These are phyloP conservation scores for Kryphioiulus occultus DNA, from an alignment of 2,888 invertebrate species.

Conservation along the genomic window DNA sequence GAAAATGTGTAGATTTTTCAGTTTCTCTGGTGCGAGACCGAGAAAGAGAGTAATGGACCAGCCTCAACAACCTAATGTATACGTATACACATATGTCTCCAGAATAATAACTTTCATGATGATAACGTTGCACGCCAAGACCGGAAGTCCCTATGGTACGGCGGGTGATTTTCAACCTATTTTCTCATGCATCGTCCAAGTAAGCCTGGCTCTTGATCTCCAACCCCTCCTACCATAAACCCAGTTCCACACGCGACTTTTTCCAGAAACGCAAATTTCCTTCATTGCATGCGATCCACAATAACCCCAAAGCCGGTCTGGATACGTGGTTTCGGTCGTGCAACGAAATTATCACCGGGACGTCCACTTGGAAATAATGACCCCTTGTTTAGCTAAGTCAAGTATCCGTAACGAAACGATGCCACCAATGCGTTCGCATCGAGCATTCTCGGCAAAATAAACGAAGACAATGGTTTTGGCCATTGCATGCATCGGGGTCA, in stretches of 20 bases:
- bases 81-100: neutral
- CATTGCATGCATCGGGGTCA: neutral
- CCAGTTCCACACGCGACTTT: neutral
- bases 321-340: neutral
- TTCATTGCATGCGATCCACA: neutral
- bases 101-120: neutral
- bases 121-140: neutral
- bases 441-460: slow-evolving; percentile 17
- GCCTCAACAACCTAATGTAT: neutral
- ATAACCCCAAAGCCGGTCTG: neutral
- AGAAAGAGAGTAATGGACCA: neutral
- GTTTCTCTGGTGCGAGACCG: too few species aligned
- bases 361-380: slow-evolving; percentile 25
- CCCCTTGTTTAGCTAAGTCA: slow-evolving; percentile 18
- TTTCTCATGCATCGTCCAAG: slow-evolving; percentile 18
- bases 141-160: neutral
- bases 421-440: neutral
- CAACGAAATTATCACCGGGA: slow-evolving; percentile 25
- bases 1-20: too few species aligned
- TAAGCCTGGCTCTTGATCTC: neutral
- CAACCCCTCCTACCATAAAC: neutral
- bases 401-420: slow-evolving; percentile 25
- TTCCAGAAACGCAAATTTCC: neutral
- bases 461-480: slow-evolving; percentile 6
- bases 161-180: neutral